Percentiles rank a stretch among this genome's conserved stretches.
phyloP scores from a whole-genome alignment of 2,113 vertebrate species.

The Cairina moschata region DNA sequence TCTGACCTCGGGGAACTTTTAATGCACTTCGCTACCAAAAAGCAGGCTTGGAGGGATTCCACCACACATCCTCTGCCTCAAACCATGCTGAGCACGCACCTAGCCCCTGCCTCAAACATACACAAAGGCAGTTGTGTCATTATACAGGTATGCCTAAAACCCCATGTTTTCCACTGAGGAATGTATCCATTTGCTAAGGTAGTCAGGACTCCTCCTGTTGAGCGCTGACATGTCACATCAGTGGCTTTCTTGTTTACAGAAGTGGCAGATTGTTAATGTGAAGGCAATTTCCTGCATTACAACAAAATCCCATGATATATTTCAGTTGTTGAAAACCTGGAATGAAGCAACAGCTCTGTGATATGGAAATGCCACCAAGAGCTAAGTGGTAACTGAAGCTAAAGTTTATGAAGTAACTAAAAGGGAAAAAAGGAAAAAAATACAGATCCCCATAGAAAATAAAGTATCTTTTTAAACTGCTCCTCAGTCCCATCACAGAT shows the following conservation, averaged over 20 bases:
- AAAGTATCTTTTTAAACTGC: not conserved
- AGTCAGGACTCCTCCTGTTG: slow-evolving; percentile 8
- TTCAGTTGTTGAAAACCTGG: slow-evolving; percentile 60
- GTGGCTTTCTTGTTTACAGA: slow-evolving; percentile 54
- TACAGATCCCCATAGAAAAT: not conserved
- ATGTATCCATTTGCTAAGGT: not conserved
- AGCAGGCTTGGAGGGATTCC: slow-evolving; percentile 3
- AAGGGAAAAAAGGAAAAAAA: not conserved
- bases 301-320: slow-evolving; percentile 53
- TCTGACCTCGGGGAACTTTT: not conserved
- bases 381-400: slow-evolving; percentile 23
- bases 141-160: not conserved
- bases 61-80: not conserved
- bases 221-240: slow-evolving; percentile 22
- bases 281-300: slow-evolving; percentile 67
- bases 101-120: not conserved
- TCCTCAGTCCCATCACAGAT: not conserved
- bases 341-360: slow-evolving; percentile 35
- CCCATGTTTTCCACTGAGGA: not conserved
- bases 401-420: slow-evolving; percentile 19
- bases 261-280: slow-evolving; percentile 53
- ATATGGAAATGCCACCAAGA: slow-evolving; percentile 37
- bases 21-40: not conserved
- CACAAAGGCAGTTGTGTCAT: not conserved
- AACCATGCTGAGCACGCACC: not conserved